These are phyloP conservation scores for Thaleichthys pacificus DNA, from an alignment of 2,797 vertebrate genomes.

Conservation along the genomic window DNA sequence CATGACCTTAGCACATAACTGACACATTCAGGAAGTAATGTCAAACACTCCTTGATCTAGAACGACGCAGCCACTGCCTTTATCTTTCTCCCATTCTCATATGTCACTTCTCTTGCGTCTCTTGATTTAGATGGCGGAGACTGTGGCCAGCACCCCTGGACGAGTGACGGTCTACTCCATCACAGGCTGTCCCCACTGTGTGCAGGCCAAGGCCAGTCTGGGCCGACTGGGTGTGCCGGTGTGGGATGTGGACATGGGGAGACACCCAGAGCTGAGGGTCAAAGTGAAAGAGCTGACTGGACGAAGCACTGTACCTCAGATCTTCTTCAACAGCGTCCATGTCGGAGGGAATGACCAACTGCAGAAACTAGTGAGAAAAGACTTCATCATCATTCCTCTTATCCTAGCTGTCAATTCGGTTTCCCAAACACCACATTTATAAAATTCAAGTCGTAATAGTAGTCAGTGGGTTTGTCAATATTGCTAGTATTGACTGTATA, in stretches of 20 bases:
- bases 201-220: slow-evolving; percentile 25
- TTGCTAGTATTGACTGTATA: too few species aligned
- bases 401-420: not conserved
- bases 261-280: slow-evolving; percentile 18
- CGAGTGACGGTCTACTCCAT: slow-evolving; percentile 35
- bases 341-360: slow-evolving; percentile 37
- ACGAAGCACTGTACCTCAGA: slow-evolving; percentile 36
- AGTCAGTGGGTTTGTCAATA: not conserved
- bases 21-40: too few species aligned
- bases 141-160: slow-evolving; percentile 4
- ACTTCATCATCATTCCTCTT: too few species aligned
- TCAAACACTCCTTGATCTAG: too few species aligned
- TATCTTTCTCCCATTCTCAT: not conserved
- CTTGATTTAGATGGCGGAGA: slow-evolving; percentile 23
- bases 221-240: not conserved
- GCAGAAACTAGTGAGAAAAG: slow-evolving; percentile 25
- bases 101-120: not conserved
- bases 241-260: slow-evolving; percentile 17
- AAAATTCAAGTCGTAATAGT: not conserved
- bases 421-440: not conserved
- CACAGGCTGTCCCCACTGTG: slow-evolving; percentile 34
- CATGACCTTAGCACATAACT: too few species aligned
- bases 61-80: too few species aligned
- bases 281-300: slow-evolving; percentile 30
- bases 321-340: slow-evolving; percentile 44